Evolutionary conservation across 2,888 invertebrate species (phyloP).

Genomic region (Luperina nickerlii): DNA sequence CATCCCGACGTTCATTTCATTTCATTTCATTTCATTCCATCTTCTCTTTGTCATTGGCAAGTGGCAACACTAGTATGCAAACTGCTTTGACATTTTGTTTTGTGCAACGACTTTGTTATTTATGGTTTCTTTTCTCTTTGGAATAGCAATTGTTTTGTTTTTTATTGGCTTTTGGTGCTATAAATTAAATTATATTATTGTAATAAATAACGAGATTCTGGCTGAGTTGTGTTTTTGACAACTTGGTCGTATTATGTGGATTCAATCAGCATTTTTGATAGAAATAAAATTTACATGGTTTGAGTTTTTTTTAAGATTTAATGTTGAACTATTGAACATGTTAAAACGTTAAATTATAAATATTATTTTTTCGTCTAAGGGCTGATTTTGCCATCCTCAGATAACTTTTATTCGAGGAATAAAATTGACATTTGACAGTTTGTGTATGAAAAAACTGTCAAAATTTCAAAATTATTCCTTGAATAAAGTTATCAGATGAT

Average conservation of each 20-base stretch:
- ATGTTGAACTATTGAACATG: background rate
- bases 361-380: background rate
- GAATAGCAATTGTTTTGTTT: slow-evolving; percentile 46
- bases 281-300: background rate
- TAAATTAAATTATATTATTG: slow-evolving; percentile 37
- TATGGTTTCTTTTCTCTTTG: slow-evolving; percentile 44
- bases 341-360: background rate
- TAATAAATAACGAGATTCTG: slow-evolving; percentile 29
- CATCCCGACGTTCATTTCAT: slow-evolving; percentile 33
- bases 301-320: background rate
- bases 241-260: background rate
- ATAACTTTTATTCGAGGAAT: too few species aligned
- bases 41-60: slow-evolving; percentile 54
- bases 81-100: slow-evolving; percentile 52
- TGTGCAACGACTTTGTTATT: slow-evolving; percentile 47
- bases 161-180: slow-evolving; percentile 34
- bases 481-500: too few species aligned
- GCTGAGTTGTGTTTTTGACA: slow-evolving; percentile 20
- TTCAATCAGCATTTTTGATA: background rate
- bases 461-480: too few species aligned
- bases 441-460: too few species aligned
- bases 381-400: too few species aligned
- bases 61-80: slow-evolving; percentile 55
- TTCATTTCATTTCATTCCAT: too few species aligned
- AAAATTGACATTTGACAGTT: too few species aligned